Evolutionary conservation across 2,797 vertebrate genomes (phyloP).

Genomic region (Coregonus sp.): DNA sequence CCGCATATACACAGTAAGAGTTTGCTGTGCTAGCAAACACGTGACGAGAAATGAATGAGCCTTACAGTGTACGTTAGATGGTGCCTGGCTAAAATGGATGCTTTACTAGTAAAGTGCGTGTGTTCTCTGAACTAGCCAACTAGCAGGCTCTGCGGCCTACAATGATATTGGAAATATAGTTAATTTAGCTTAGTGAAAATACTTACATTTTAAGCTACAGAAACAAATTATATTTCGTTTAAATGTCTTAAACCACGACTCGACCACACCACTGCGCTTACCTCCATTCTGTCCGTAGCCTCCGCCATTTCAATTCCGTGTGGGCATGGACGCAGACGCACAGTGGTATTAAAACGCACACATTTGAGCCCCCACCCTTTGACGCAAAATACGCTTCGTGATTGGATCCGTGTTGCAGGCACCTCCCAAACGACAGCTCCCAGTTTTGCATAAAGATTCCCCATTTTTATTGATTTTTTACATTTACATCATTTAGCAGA

Average conservation of each 20-base stretch:
- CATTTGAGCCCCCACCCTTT: constrained; percentile 38
- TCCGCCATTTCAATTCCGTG: constrained; percentile 81
- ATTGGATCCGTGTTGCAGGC: neutral
- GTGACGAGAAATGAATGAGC: constrained; percentile 31
- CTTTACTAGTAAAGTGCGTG: constrained; percentile 18
- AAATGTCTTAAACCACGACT: neutral
- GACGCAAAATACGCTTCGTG: neutral
- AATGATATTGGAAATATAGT: neutral
- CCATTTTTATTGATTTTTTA: neutral
- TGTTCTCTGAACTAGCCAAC: neutral
- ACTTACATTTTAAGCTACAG: neutral
- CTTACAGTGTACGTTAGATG: neutral
- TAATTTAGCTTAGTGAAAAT: neutral
- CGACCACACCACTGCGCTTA: constrained; percentile 45
- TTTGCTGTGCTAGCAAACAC: neutral
- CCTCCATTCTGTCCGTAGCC: constrained; percentile 81
- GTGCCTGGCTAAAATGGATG: constrained; percentile 47
- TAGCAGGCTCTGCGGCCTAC: neutral
- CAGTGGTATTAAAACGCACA: constrained; percentile 24
- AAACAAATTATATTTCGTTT: neutral
- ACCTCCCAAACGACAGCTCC: neutral
- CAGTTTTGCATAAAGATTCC: neutral
- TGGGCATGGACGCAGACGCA: neutral
- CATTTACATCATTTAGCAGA: too few species aligned
- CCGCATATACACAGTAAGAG: neutral